Evolutionary conservation across 2,113 vertebrate species (phyloP).

Genomic region (Cottus gobio): DNA sequence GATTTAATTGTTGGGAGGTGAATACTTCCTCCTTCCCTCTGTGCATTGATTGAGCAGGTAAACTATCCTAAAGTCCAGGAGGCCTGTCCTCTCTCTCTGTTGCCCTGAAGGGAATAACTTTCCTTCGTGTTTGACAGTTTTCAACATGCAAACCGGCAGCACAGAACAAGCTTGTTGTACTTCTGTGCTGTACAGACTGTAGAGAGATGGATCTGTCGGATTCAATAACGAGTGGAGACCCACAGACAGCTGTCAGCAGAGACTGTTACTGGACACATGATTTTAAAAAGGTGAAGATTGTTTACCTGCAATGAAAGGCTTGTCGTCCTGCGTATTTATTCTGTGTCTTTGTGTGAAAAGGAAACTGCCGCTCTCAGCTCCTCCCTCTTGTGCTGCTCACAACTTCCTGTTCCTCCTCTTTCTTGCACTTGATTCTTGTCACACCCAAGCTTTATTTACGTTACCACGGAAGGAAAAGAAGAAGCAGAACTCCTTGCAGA

Average conservation of each 20-base stretch:
- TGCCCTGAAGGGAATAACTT: too few relatives aligned
- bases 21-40: too few relatives aligned
- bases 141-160: neutral
- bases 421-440: neutral
- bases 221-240: neutral
- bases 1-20: neutral
- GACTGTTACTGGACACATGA: too few relatives aligned
- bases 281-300: neutral
- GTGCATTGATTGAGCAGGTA: too few relatives aligned
- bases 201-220: neutral
- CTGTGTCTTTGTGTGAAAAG: neutral
- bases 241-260: neutral
- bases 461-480: neutral
- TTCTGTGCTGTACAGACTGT: neutral
- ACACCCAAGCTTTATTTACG: neutral
- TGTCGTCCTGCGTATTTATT: neutral
- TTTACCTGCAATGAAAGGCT: conserved; percentile 13
- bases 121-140: too few relatives aligned
- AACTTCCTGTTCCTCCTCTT: conserved; percentile 21
- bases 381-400: neutral
- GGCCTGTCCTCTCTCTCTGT: too few relatives aligned
- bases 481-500: neutral
- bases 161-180: neutral
- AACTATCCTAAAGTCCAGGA: too few relatives aligned
- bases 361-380: neutral